Percentiles rank a stretch among this genome's conserved stretches.
These are phyloP conservation scores for Bubalus kerabau DNA, from an alignment of 2,113 vertebrate genomes.

Conservation along the genomic window DNA sequence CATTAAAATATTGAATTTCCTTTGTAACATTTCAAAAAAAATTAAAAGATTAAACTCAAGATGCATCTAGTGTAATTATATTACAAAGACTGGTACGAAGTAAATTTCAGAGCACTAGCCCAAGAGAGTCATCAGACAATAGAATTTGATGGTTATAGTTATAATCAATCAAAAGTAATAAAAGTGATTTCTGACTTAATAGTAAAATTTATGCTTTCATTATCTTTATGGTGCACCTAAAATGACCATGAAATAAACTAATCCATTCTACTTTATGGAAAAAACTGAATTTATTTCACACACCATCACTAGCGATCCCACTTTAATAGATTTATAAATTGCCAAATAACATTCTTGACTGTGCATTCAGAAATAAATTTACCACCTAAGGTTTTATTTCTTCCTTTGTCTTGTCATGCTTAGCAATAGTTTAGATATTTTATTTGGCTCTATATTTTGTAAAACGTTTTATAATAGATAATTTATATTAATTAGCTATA, in stretches of 20 bases:
- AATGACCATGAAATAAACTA: slow-evolving; percentile 65
- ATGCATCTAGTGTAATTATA: not conserved
- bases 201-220: slow-evolving; percentile 69
- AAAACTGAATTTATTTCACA: slow-evolving; percentile 62
- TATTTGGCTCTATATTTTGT: not conserved
- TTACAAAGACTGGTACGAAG: not conserved
- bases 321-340: slow-evolving; percentile 66
- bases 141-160: slow-evolving; percentile 26
- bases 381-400: slow-evolving; percentile 24
- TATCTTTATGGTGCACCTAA: slow-evolving; percentile 57
- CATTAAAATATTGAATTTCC: not conserved
- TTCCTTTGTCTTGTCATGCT: not conserved
- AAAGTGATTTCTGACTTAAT: slow-evolving; percentile 61
- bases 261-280: slow-evolving; percentile 56
- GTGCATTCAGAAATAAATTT: slow-evolving; percentile 48
- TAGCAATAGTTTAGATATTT: not conserved
- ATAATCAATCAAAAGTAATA: slow-evolving; percentile 60
- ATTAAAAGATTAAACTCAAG: not conserved
- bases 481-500: not conserved
- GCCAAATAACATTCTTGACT: slow-evolving; percentile 43
- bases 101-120: not conserved
- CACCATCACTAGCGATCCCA: slow-evolving; percentile 48
- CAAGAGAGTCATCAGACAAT: slow-evolving; percentile 9
- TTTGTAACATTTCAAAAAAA: not conserved
- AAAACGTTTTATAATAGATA: not conserved